phyloP scores from a whole-genome alignment of 2,113 vertebrate species.

The Spea bombifrons region DNA sequence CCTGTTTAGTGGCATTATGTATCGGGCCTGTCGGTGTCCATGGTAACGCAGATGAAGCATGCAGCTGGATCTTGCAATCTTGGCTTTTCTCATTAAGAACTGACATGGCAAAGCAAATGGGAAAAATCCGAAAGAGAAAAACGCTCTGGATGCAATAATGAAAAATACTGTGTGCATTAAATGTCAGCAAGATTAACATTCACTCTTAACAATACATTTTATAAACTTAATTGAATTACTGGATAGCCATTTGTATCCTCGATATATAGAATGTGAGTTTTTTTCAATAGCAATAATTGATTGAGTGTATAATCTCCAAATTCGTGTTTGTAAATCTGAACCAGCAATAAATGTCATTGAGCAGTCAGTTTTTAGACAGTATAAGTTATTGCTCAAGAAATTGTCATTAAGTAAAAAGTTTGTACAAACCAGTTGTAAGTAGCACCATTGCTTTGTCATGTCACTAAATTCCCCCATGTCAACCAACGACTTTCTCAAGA shows the following conservation, averaged over 20 bases:
- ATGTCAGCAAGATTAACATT: slow-evolving; percentile 42
- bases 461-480: too few species aligned
- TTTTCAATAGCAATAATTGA: background rate
- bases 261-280: background rate
- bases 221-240: background rate
- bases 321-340: too few species aligned
- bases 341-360: too few species aligned
- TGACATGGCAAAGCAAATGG: slow-evolving; percentile 44
- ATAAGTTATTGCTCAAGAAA: too few species aligned
- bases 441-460: too few species aligned
- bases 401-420: too few species aligned
- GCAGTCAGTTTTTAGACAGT: too few species aligned
- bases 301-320: too few species aligned
- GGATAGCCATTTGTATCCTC: background rate
- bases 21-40: slow-evolving; percentile 29
- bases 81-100: slow-evolving; percentile 39
- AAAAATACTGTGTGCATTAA: slow-evolving; percentile 32
- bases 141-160: slow-evolving; percentile 20
- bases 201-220: slow-evolving; percentile 11
- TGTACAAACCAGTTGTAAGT: too few species aligned
- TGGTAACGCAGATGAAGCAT: slow-evolving; percentile 42
- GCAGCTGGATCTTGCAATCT: slow-evolving; percentile 38
- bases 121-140: slow-evolving; percentile 41
- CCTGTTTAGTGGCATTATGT: slow-evolving; percentile 27
- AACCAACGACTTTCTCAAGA: too few species aligned